Evolutionary conservation across 2,113 vertebrate species (phyloP), one percentile per base, ranked within the genome.

Genomic region (Ammospiza nelsoni): DNA sequence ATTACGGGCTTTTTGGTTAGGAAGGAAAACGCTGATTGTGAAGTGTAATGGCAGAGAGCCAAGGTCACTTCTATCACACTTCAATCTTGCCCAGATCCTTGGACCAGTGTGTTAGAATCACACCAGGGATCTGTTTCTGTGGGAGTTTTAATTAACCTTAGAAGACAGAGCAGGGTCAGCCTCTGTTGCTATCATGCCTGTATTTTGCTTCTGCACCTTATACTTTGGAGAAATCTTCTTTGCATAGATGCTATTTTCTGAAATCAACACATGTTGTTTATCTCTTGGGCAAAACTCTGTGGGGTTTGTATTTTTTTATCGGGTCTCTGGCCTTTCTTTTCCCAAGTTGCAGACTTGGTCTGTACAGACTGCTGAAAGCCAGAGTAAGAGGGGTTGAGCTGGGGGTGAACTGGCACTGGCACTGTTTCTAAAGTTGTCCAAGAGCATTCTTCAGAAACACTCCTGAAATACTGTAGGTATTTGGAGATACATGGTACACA

Each of bases 101-200:
- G 11, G 69, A 71, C 76, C 0, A 20, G 58, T 95, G 73, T 78
- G 84, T 93, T 95, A 73, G 78, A 94, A 74, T 77, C 65, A 52
- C 39, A 65, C 63, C 49, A 76, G 61, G 71, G 67, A 71, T 89
- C 68, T 85, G 65, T 92, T 97, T 91, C 83, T 87, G 9, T 69
- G 72, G 67, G 84, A 95, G 82, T 96, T 94, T 94, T 96, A 95
- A 95, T 95, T 97, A 96, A 87, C 73, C 67, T 89, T 94, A 66
- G 54, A 92, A 95, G 84, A 91, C 65, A 71, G 80, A 76, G 84
- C 46, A 71, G 84, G 63, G 77, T 39, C 77, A 68, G 46, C 49
- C 71, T 81, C 2, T 80, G 28, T 52, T 76, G 37, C 43, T 79
- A 1, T 69, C 21, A 49, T 28, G 11, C 87, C 51, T 68, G 25